Evolutionary conservation across 2,113 vertebrate species (phyloP).

Genomic region (Neogobius melanostomus): DNA sequence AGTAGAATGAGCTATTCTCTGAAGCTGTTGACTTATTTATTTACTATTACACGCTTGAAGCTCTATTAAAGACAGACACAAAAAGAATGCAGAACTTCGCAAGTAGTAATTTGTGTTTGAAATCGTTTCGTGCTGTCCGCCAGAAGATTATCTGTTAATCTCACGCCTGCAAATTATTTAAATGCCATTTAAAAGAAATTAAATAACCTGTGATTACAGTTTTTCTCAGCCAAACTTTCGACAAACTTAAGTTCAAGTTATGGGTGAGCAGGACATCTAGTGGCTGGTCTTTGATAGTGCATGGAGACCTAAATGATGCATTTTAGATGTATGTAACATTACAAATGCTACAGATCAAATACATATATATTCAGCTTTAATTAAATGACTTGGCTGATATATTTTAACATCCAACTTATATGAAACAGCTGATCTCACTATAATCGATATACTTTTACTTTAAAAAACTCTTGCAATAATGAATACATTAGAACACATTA

Average conservation of each 20-base stretch:
- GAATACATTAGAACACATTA: too few relatives aligned
- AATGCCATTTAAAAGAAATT: too few relatives aligned
- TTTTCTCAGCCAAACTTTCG: constrained; percentile 13
- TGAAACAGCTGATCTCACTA: too few relatives aligned
- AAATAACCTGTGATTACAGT: not conserved
- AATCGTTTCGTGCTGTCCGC: not conserved
- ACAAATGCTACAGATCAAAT: too few relatives aligned
- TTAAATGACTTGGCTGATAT: too few relatives aligned
- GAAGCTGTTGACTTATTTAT: too few relatives aligned
- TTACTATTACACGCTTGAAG: too few relatives aligned
- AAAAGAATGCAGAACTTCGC: not conserved
- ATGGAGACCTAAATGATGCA: not conserved
- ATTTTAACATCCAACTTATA: too few relatives aligned
- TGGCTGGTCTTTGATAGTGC: constrained; percentile 19
- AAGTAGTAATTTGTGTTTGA: not conserved
- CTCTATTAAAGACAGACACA: too few relatives aligned
- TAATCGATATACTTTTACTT: too few relatives aligned
- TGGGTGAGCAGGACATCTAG: constrained; percentile 64
- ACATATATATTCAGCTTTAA: too few relatives aligned
- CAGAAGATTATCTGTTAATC: not conserved
- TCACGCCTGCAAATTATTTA: not conserved
- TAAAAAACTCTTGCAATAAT: too few relatives aligned
- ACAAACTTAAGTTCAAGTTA: constrained; percentile 20
- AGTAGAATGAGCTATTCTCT: not conserved
- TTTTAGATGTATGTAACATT: not conserved